Conservation (phyloP, 1,140 invertebrate species). For the Formica selysi region DNA sequence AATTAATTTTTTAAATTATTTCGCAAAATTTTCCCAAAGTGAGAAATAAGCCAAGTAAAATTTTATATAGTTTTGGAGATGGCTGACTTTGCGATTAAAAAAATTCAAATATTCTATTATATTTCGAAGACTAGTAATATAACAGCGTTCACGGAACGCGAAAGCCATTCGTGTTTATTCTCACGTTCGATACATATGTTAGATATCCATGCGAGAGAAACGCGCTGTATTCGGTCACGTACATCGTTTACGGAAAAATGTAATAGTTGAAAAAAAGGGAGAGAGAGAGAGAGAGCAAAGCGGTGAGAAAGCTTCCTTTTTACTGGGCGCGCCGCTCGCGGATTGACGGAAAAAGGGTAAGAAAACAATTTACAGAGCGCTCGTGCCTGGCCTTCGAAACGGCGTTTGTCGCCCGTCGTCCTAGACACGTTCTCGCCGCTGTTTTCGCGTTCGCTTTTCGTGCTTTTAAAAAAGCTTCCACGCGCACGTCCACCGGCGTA, state of each 20-base stretch:
- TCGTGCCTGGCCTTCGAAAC: slow-evolving; percentile 75
- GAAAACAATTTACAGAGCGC: slow-evolving; percentile 76
- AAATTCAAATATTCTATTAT: neutral
- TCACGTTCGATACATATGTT: slow-evolving; percentile 65
- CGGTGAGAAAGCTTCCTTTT: slow-evolving; percentile 35
- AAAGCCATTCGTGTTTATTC: slow-evolving; percentile 49
- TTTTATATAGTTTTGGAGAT: neutral
- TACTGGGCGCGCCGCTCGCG: slow-evolving; percentile 34
- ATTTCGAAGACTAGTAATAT: slow-evolving; percentile 9
- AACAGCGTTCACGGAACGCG: slow-evolving; percentile 10
- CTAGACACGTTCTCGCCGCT: slow-evolving; percentile 71
- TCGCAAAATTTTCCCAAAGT: neutral
- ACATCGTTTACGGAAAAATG: slow-evolving; percentile 71
- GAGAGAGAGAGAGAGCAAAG: neutral
- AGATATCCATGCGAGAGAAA: slow-evolving; percentile 22
- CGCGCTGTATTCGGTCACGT: slow-evolving; percentile 65
- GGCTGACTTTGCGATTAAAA: neutral
- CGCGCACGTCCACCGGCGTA: slow-evolving; percentile 50
- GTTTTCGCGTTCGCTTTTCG: slow-evolving; percentile 68
- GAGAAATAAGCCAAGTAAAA: neutral
- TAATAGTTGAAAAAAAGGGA: slow-evolving; percentile 57
- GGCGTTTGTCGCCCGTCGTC: slow-evolving; percentile 61
- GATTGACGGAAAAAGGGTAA: slow-evolving; percentile 74
- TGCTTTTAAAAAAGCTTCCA: slow-evolving; percentile 70
- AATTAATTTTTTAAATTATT: neutral